Percentiles rank a stretch among this genome's conserved stretches.
phyloP scores from a whole-genome alignment of 2,797 vertebrate species.

The Tamandua tetradactyla region DNA sequence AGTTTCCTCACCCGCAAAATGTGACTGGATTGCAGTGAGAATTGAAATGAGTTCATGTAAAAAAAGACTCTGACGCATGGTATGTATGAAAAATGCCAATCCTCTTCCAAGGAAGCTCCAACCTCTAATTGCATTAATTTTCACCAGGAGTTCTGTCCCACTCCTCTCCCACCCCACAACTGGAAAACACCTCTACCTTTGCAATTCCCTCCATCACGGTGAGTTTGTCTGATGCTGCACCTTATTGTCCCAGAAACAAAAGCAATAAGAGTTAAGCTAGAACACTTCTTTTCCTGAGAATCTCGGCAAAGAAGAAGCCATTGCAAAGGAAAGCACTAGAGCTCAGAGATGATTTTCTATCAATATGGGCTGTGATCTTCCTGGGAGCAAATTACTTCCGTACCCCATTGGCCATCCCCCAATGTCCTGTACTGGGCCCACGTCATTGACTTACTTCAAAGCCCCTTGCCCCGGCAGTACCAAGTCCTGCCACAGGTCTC shows the following conservation, averaged over 20 bases:
- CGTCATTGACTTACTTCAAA: accelerated
- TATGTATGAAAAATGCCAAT: accelerated
- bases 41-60: too few species aligned
- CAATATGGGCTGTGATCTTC: accelerated
- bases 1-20: not conserved
- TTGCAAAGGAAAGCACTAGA: not conserved
- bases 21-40: not conserved
- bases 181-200: not conserved
- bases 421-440: too few species aligned
- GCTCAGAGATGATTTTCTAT: not conserved
- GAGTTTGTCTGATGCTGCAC: not conserved
- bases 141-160: not conserved
- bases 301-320: not conserved
- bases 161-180: accelerated
- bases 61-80: not conserved
- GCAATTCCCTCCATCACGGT: not conserved
- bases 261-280: not conserved
- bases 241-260: not conserved
- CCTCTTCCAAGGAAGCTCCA: not conserved
- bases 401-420: accelerated
- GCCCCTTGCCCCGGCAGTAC: not conserved
- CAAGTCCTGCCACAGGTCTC: not conserved
- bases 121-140: not conserved
- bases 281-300: not conserved
- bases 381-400: not conserved